A percentile compares a stretch with the other conserved stretches of the same genome.
These are phyloP conservation scores for Cyprinodon brontotheroides DNA, from an alignment of 2,113 vertebrate species.

Conservation along the genomic window DNA sequence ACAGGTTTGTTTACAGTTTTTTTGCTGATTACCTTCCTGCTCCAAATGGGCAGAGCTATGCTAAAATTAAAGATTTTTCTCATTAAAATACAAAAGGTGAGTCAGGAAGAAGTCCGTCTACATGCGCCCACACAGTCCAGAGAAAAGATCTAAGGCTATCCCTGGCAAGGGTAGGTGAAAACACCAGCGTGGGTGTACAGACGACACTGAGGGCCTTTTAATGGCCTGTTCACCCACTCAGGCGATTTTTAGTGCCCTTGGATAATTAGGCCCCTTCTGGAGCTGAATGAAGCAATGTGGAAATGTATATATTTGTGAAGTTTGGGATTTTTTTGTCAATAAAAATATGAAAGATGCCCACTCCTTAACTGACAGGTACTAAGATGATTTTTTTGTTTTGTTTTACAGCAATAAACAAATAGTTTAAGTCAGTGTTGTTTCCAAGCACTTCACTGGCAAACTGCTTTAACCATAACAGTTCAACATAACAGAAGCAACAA, in stretches of 20 bases:
- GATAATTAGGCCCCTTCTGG: conserved; percentile 3
- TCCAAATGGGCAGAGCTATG: background rate
- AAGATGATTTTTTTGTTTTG: background rate
- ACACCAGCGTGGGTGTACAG: conserved; percentile 8
- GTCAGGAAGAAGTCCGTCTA: background rate
- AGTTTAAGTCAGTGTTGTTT: background rate
- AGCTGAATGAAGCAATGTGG: background rate
- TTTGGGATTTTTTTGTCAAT: background rate
- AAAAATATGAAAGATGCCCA: conserved; percentile 2
- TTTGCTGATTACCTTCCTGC: conserved; percentile 9
- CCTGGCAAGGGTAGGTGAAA: conserved; percentile 11
- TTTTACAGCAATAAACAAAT: background rate
- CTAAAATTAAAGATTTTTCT: background rate
- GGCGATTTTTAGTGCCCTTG: conserved; percentile 6
- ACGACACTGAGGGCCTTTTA: background rate
- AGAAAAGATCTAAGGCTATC: conserved; percentile 10
- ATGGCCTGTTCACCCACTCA: conserved; percentile 7
- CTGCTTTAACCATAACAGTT: background rate
- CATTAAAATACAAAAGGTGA: conserved; percentile 8
- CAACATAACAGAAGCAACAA: conserved; percentile 1
- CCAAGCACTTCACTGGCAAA: background rate
- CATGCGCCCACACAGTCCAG: background rate
- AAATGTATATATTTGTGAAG: background rate
- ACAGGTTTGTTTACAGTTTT: conserved; percentile 15
- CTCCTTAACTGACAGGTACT: background rate